Percentiles rank a stretch among this genome's conserved stretches.
These are phyloP conservation scores for Nothoprocta pentlandii DNA, from an alignment of 2,113 vertebrate genomes.

Conservation along the genomic window DNA sequence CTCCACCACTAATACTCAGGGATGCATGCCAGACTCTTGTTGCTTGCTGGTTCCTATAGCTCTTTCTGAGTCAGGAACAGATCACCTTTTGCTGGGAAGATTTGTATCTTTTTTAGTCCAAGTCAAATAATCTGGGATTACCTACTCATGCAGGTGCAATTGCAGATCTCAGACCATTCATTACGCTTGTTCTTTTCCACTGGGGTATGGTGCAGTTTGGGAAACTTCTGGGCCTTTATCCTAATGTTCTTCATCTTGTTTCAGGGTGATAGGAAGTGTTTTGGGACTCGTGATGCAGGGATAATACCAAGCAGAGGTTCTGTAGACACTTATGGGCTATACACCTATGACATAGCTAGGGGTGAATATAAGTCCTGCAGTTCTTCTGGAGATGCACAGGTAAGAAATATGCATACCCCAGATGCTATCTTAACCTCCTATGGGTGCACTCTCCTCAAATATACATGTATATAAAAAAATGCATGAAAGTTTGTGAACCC, in stretches of 20 bases:
- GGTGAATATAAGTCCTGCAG: neutral
- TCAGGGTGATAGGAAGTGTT: neutral
- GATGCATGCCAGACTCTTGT: neutral
- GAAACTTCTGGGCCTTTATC: neutral
- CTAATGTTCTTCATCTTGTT: neutral
- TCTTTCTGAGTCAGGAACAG: neutral
- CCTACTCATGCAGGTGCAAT: neutral
- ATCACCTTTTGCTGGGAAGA: neutral
- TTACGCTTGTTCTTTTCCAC: neutral
- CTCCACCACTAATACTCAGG: neutral
- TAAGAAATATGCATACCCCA: neutral
- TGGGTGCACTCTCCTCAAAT: neutral
- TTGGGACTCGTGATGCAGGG: fast-evolving
- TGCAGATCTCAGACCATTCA: neutral
- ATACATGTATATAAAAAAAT: neutral
- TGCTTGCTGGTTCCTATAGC: neutral
- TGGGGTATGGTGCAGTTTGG: neutral
- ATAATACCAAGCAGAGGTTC: neutral
- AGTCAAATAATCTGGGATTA: neutral
- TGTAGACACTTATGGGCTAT: neutral
- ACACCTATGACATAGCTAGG: neutral
- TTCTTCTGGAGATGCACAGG: neutral
- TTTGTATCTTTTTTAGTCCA: constrained; percentile 12
- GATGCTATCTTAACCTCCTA: neutral
- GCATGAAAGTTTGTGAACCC: neutral